phyloP scores from a whole-genome alignment of 2,888 invertebrate genomes.

The Drosophila mercatorum region DNA sequence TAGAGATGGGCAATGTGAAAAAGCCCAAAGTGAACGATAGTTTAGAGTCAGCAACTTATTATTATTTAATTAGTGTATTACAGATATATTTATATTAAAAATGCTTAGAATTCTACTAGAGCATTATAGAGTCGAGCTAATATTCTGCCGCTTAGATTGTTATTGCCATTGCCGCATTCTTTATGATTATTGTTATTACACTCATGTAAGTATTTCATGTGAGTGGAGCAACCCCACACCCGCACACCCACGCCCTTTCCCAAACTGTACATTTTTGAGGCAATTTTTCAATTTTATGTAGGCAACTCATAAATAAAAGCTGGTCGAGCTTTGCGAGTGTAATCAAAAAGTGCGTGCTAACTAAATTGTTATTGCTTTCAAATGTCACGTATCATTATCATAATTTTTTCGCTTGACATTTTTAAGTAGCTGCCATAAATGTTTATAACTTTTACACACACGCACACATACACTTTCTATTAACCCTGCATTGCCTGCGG shows the following conservation, averaged over 20 bases:
- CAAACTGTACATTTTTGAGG: conserved; percentile 43
- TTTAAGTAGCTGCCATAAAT: conserved; percentile 80
- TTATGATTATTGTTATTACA: conserved; percentile 72
- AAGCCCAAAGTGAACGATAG: too few species aligned
- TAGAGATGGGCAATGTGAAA: too few species aligned
- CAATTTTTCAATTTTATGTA: conserved; percentile 74
- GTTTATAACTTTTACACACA: conserved; percentile 71
- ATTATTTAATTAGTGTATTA: too few species aligned
- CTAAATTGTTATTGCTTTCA: conserved; percentile 81
- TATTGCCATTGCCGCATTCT: conserved; percentile 36
- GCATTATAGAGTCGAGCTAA: conserved; percentile 13
- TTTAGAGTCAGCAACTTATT: too few species aligned
- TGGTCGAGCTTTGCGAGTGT: conserved; percentile 41
- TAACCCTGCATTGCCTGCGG: conserved; percentile 55
- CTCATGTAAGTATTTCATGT: conserved; percentile 50
- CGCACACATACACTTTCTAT: conserved; percentile 57
- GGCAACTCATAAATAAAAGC: conserved; percentile 67
- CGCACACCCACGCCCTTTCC: not conserved
- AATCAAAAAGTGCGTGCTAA: conserved; percentile 78
- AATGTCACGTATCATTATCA: conserved; percentile 80
- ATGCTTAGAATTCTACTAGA: not conserved
- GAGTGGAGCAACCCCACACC: conserved; percentile 16
- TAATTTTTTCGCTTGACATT: conserved; percentile 79
- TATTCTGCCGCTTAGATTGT: conserved; percentile 8
- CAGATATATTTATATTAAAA: not conserved